These are phyloP conservation scores for Conus canariensis DNA, from an alignment of 2,888 invertebrate genomes.

Conservation along the genomic window DNA sequence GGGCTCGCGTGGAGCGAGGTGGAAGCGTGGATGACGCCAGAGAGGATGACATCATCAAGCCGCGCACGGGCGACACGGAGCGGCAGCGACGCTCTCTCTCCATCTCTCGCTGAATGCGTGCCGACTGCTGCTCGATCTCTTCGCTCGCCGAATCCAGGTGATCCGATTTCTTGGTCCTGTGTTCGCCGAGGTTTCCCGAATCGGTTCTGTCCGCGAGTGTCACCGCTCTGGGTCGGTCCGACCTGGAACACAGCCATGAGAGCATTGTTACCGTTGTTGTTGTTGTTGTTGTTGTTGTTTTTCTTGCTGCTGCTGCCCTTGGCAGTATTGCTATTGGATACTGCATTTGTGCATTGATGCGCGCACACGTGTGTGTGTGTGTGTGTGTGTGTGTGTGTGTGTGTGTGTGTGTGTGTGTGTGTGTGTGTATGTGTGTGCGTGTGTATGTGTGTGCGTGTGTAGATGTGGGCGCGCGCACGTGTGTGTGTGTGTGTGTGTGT, in stretches of 20 bases:
- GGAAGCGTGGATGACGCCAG: background rate
- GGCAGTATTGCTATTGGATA: background rate
- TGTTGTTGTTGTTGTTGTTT: too few relatives aligned
- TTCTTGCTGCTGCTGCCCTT: too few relatives aligned
- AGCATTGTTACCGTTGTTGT: background rate
- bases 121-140: conserved; percentile 68
- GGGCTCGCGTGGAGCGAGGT: background rate
- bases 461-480: too few relatives aligned
- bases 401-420: too few relatives aligned
- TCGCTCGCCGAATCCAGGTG: conserved; percentile 47
- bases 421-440: too few relatives aligned
- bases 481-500: too few relatives aligned
- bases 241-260: background rate
- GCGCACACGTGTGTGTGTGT: background rate
- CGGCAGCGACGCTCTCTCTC: conserved; percentile 66
- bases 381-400: too few relatives aligned
- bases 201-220: conserved; percentile 38
- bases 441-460: too few relatives aligned
- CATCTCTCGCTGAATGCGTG: conserved; percentile 67
- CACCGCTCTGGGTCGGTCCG: conserved; percentile 32
- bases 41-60: conserved; percentile 28
- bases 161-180: conserved; percentile 21
- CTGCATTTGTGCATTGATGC: background rate
- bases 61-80: conserved; percentile 55
- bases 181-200: background rate